A percentile compares a stretch with the other conserved stretches of the same genome.
Evolutionary conservation across 1,140 invertebrate genomes (phyloP).

Genomic region (Drosophila serrata): DNA sequence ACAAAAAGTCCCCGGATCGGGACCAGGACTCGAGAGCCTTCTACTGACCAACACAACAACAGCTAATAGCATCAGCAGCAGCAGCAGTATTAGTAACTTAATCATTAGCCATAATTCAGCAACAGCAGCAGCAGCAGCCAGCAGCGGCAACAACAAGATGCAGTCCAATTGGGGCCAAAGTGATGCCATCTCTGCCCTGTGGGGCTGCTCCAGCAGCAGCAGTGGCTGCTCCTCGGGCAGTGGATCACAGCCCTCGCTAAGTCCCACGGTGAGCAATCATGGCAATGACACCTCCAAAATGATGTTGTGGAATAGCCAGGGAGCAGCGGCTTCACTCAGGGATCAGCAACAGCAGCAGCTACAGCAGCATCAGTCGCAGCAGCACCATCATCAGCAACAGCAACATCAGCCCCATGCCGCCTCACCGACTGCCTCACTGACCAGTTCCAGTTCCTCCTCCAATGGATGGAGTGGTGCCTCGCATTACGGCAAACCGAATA

Average conservation of each 20-base stretch:
- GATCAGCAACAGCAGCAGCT: slow-evolving; percentile 39
- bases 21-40: slow-evolving; percentile 39
- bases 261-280: slow-evolving; percentile 77
- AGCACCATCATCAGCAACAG: slow-evolving; percentile 32
- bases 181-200: slow-evolving; percentile 76
- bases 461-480: slow-evolving; percentile 47
- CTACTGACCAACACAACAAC: slow-evolving; percentile 53
- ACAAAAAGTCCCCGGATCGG: slow-evolving; percentile 7
- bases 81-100: slow-evolving; percentile 85
- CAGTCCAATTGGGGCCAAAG: slow-evolving; percentile 57
- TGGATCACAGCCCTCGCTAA: slow-evolving; percentile 79
- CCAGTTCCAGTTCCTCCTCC: slow-evolving; percentile 55
- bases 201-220: slow-evolving; percentile 76
- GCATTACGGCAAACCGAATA: slow-evolving; percentile 74
- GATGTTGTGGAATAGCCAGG: slow-evolving; percentile 57
- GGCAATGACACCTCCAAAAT: slow-evolving; percentile 74
- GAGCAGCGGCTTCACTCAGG: slow-evolving; percentile 51
- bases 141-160: slow-evolving; percentile 35
- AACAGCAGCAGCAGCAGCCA: slow-evolving; percentile 41
- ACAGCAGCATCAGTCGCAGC: slow-evolving; percentile 5
- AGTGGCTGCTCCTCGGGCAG: slow-evolving; percentile 80
- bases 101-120: slow-evolving; percentile 84
- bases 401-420: slow-evolving; percentile 57
- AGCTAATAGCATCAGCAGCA: slow-evolving; percentile 46
- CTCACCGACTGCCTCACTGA: slow-evolving; percentile 70